Conservation (phyloP, 2,888 invertebrate species). For the Deroplatys truncata region DNA sequence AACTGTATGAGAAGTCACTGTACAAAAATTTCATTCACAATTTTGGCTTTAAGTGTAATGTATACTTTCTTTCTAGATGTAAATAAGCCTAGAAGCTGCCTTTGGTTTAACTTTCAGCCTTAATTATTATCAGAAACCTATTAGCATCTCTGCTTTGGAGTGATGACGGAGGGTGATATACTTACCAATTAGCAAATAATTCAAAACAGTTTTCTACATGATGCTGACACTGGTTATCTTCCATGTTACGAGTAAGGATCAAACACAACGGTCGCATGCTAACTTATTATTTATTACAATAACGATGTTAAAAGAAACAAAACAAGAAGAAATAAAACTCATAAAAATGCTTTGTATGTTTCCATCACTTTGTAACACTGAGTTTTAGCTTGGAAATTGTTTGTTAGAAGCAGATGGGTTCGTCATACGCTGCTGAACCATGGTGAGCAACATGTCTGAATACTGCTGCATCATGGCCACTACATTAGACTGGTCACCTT, state of each 20-base stretch:
- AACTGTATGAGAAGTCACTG: not conserved
- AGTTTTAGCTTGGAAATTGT: conserved; percentile 14
- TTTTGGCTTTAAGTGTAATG: not conserved
- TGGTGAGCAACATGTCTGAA: conserved; percentile 54
- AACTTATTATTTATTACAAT: not conserved
- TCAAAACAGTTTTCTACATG: not conserved
- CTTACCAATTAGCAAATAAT: not conserved
- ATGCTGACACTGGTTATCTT: not conserved
- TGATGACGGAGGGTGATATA: not conserved
- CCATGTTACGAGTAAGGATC: not conserved
- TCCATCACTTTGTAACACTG: not conserved
- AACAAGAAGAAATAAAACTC: not conserved
- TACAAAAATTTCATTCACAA: not conserved
- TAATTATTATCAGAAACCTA: not conserved
- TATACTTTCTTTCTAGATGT: not conserved
- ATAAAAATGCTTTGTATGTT: not conserved
- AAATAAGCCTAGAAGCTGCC: not conserved
- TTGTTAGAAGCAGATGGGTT: not conserved
- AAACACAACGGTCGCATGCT: not conserved
- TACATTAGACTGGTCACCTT: conserved; percentile 39
- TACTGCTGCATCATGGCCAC: conserved; percentile 60
- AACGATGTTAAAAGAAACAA: not conserved
- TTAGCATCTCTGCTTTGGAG: not conserved
- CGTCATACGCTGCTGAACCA: conserved; percentile 57
- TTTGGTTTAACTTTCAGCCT: not conserved